Evolutionary conservation across 2,888 invertebrate species (phyloP), one percentile per base, ranked within the genome.

Genomic region (Cheilosia vernalis): DNA sequence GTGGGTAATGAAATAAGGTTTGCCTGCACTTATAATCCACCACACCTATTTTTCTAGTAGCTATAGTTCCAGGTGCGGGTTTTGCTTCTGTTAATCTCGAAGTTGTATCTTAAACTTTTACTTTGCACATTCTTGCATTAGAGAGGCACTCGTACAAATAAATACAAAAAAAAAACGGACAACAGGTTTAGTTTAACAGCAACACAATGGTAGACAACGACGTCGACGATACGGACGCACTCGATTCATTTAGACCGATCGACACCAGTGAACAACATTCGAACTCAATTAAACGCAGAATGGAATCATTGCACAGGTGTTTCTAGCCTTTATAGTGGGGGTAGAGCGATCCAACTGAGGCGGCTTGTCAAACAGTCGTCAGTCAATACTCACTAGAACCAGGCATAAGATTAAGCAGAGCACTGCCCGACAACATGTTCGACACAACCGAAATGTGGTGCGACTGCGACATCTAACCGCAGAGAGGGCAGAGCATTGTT

Each of bases 241-340:
- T 44, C 7, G 47, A 49, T 63, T 55, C 55, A 63, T 63, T 42
- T n/a, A 64, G 40, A 56, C 64, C 49, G 64, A 56, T 53, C 56
- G 47, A 17, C 49, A 66, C 17, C 56, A 27, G 27, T 21, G 63
- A 83, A 51, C 72, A 49, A 56, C 61, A 69, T 60, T 61, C 51
- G 55, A 69, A 60, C 58, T 53, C 47, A 66, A 56, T 56, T 33
- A 49, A 56, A 37, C 37, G 56, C 49, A 24, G 56, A 85, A 85
- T 85, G 80, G 42, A 60, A 49, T 76, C 24, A 44, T 76, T 66
- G 44, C 58, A 47, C 55, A 64, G 58, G 58, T 56, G 64, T 61
- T 66, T 66, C 60, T 70, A 80, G 69, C 70, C 66, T 84, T 80
- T 85, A 85, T 85, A 76, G 69, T 37, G 37, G 53, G 61, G 44